Base-by-base conservation (phyloP, 1,140 invertebrate genomes). In the Mycetomoellerius zeteki region DNA sequence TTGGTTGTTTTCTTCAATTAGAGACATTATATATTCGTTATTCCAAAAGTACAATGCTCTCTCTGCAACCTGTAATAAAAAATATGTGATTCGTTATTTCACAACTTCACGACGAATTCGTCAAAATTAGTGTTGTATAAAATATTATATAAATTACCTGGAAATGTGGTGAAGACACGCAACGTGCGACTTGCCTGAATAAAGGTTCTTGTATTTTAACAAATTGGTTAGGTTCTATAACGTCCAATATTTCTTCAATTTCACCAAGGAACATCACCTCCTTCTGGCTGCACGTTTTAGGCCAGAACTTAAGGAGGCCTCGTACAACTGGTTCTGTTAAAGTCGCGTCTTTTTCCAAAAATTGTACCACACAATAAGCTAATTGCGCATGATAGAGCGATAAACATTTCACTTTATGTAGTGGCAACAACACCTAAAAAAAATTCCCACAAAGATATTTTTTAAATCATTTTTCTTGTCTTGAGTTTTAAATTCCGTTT, bases 331-430 rank as follows among this genome's bases (percentile, higher is more conserved):
- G 98, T 96, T 99, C 99, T 89, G 99, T 99, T 92, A 99, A 96
- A 91, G 97, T 98, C 91, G 99, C 97, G 96, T 99, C 99, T 95
- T 99, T 99, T 96, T 99, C 99, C 86, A 99, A 96, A 97, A 99
- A 99, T 96, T 99, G 99, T 91, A 99, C 99, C 94, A 99, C 99
- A 96, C 99, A 99, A 96, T 99, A 99, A 92, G 99, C 98, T 94
- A 99, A 96, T 97, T 99, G 99, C 97, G 99, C 97, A 97, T 99
- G 97, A 97, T 98, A 98, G 96, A 99, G 95, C 96, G 97, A 97
- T 96, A 99, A 96, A 95, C 97, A 98, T 96, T 99, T 99, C 92
- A 99, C 98, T 97, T 99, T 99, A 96, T 99, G 99, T 95, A 99
- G 96, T 91, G 99, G 99, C 94, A 99, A 97, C 93, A 99, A 97